Conservation (phyloP, 1,140 invertebrate species). For the Drosophila saltans region DNA sequence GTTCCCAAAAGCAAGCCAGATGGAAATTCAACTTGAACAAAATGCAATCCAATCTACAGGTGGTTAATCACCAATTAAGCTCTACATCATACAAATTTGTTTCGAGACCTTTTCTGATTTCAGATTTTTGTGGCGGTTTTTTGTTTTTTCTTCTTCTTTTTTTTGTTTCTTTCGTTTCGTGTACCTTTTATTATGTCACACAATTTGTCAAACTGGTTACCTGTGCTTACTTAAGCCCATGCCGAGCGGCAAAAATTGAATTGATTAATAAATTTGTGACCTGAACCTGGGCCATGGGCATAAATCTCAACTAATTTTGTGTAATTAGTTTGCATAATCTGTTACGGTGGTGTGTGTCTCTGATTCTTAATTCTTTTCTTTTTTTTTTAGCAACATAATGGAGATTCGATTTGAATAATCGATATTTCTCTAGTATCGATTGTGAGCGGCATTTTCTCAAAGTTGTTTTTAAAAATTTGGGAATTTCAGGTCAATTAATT, state of each 20-base stretch:
- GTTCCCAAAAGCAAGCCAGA: background rate
- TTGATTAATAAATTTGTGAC: constrained; percentile 71
- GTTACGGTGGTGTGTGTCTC: constrained; percentile 63
- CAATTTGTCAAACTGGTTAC: constrained; percentile 72
- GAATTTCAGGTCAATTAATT: constrained; percentile 35
- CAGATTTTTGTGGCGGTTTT: constrained; percentile 1
- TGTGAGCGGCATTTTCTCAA: constrained; percentile 57
- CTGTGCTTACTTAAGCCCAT: constrained; percentile 37
- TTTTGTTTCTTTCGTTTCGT: constrained; percentile 1
- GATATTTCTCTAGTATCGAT: constrained; percentile 66
- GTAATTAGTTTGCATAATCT: constrained; percentile 81
- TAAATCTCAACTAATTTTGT: constrained; percentile 80
- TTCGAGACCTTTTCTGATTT: constrained; percentile 39
- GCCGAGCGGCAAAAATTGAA: constrained; percentile 71
- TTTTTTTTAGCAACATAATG: constrained; percentile 57
- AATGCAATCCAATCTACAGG: constrained; percentile 76
- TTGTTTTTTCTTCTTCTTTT: constrained; percentile 43
- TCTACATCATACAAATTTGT: constrained; percentile 81
- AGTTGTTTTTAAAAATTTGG: background rate
- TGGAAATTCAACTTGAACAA: constrained; percentile 22
- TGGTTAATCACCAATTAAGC: constrained; percentile 82
- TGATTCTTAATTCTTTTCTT: constrained; percentile 24
- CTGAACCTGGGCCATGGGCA: constrained; percentile 46
- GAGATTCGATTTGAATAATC: constrained; percentile 67
- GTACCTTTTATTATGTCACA: constrained; percentile 64